Conservation (phyloP, 2,888 invertebrate genomes). For the Heliconius erato region DNA sequence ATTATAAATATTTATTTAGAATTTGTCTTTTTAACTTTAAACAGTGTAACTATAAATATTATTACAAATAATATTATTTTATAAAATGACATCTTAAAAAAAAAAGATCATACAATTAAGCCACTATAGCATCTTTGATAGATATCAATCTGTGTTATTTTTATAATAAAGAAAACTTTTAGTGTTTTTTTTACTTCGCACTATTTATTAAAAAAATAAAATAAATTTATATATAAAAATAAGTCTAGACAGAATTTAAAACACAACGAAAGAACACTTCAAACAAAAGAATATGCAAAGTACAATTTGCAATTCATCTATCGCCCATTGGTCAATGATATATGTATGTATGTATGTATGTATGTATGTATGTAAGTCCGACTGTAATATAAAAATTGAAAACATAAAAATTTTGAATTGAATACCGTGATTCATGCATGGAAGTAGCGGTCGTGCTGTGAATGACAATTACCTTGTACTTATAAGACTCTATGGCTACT, state of each 20-base stretch:
- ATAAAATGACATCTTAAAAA: no score
- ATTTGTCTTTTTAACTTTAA: not conserved
- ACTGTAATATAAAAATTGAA: slow-evolving; percentile 47
- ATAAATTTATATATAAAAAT: no score
- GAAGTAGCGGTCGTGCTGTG: slow-evolving; percentile 71
- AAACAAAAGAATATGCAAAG: slow-evolving; percentile 2
- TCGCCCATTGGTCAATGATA: slow-evolving; percentile 38
- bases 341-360: no score
- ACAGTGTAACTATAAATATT: no score
- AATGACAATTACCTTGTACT: slow-evolving; percentile 68
- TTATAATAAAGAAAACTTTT: no score
- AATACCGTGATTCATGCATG: slow-evolving; percentile 70
- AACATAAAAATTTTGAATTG: slow-evolving; percentile 53
- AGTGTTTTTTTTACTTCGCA: no score
- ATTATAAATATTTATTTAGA: slow-evolving; percentile 10
- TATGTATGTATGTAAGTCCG: not conserved
- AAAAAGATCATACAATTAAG: no score
- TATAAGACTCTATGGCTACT: slow-evolving; percentile 65
- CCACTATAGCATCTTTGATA: no score
- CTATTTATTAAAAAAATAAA: no score
- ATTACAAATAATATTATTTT: no score
- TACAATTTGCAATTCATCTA: slow-evolving; percentile 32
- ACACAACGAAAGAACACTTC: not conserved
- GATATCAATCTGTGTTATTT: no score
- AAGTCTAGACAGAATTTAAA: no score